Base-by-base conservation (phyloP, 2,888 invertebrate species). In the Anarsia innoxiella region DNA sequence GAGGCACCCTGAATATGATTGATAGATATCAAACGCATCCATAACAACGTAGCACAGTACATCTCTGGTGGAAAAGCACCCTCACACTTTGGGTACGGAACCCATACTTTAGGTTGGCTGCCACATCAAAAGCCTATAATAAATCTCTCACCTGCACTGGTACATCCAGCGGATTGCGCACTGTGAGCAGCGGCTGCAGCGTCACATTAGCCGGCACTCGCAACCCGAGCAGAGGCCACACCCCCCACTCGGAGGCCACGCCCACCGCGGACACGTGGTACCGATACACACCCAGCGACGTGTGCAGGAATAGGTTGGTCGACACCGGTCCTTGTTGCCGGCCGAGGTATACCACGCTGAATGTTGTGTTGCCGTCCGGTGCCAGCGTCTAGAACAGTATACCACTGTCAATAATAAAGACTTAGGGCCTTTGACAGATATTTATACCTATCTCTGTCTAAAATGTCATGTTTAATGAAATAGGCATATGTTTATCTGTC, bases 321-420 rank as follows among this genome's bases (percentile, higher is more conserved):
- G 94, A 90, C 49, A 94, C 91, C 61, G 89, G 89, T 45, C 97
- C 97, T 79, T 95, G 93, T 76, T 93, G 92, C 60, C 97, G 89
- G 23, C 97, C 97, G 58, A 99, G 88, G 86, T 96, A 98, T 51
- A 97, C 95, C 59, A 99, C 95, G 86, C 93, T 96, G 83, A 99
- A 97, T 46, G 95, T 92, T 47, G 98, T 97, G 76, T 97, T 97
- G 46, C 93, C 94, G 56, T 92, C 89, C 41, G 97, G 95, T 59
- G 93, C 92, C 69, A 98, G 90, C 69, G 91, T 89, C 95, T 96
- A 82, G 40, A 34, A n/a, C n/a, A n/a, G n/a, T n/a, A n/a, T n/a
- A n/a, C n/a, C n/a, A n/a, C n/a, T n/a, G n/a, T n/a, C n/a, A n/a
- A n/a, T n/a, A n/a, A n/a, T n/a, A n/a, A n/a, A n/a, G n/a, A n/a